Evolutionary conservation across 1,140 invertebrate genomes (phyloP), one percentile per base, ranked within the genome.

Genomic region (Sitodiplosis mosellana): DNA sequence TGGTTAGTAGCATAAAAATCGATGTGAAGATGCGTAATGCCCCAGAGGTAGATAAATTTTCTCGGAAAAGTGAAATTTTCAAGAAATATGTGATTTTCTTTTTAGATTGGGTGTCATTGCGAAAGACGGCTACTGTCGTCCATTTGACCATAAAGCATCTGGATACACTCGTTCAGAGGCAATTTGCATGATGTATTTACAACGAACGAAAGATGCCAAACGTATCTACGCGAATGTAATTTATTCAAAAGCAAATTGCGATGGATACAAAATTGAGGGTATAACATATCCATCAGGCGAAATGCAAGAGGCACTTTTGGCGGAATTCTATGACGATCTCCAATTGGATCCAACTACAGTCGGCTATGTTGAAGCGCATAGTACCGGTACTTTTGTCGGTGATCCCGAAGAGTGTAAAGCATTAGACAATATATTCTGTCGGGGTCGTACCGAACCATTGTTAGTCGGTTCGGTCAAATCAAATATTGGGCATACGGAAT

Each of bases 401-500:
- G 27, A 95, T 66, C 81, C 83, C 49, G 87, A 93, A 63, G 92
- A 97, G 67, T 60, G 89, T 1, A 74, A 78, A 55, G 83, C 87
- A 0, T 77, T 96, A n/a, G 79, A 87, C 15, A 76, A 79, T 54
- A 73, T 90, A 2, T 81, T 94, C 56, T 86, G 83, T 51, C 74
- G 70, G 4, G 74, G 74, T 4, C 68, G 80, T 17, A 69, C 55
- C 0, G 68, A 65, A 2, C 85, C 90, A 0, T 67, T 97, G 0
- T 62, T 74, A 22, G 82, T 96, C 52, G 91, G 92, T 5, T 88
- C 90, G 0, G 73, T 92, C 1, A 97, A 97, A 60, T 90, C 89
- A 0, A 95, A 94, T 64, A 73, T 94, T 57, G 93, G 93, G 0
- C 93, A 97, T 61, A 75, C 85, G 1, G 93, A 97, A 65, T 81